These are phyloP conservation scores for Anguilla anguilla DNA, from an alignment of 2,797 vertebrate species.

Conservation along the genomic window DNA sequence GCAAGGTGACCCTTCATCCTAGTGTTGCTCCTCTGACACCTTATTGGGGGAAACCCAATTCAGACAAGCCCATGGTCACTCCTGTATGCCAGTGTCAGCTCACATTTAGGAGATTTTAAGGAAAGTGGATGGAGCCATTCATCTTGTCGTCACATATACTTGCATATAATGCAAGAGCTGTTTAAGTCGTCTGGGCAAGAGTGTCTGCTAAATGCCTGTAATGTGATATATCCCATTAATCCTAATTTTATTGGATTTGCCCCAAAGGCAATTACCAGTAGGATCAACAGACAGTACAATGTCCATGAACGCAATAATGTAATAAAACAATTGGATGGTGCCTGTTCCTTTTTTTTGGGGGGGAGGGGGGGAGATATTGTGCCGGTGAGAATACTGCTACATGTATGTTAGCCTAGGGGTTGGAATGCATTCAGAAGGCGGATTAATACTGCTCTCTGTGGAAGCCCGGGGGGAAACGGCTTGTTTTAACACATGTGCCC, in stretches of 20 bases:
- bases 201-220: no score
- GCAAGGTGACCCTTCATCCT: not conserved
- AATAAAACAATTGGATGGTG: not conserved
- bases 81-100: not conserved
- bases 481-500: conserved; percentile 7
- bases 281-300: not conserved
- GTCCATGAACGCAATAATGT: not conserved
- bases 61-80: not conserved
- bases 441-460: not conserved
- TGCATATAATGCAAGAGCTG: no score
- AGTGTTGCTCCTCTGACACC: not conserved
- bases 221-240: not conserved
- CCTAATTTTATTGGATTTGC: not conserved
- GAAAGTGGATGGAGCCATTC: not conserved
- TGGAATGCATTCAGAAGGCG: not conserved
- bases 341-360: not conserved
- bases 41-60: not conserved
- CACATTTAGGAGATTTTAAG: not conserved
- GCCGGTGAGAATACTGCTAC: not conserved
- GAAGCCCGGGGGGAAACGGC: not conserved
- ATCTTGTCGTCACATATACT: not conserved
- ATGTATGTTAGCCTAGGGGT: not conserved
- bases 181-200: no score
- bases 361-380: not conserved
- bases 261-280: not conserved